Evolutionary conservation across 2,888 invertebrate genomes (phyloP).

Genomic region (Malacosoma neustria): DNA sequence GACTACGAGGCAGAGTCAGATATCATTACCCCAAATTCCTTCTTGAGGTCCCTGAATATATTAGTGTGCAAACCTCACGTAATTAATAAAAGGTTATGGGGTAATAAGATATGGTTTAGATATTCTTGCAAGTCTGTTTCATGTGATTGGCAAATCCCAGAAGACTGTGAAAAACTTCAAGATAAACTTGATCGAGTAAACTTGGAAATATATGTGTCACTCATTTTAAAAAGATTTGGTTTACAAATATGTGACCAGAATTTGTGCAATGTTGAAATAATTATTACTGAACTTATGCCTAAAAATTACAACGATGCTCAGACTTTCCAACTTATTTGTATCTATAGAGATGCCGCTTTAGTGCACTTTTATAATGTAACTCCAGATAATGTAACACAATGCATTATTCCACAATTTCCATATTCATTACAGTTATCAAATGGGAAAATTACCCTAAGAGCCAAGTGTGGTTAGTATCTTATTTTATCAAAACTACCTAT

Average conservation of each 20-base stretch:
- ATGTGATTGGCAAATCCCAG: constrained; percentile 15
- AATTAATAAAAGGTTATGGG: constrained; percentile 81
- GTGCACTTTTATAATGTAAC: constrained; percentile 66
- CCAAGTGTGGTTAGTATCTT: constrained; percentile 43
- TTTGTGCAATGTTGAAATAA: constrained; percentile 19
- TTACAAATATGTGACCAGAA: constrained; percentile 9
- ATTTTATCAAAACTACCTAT: too few species aligned
- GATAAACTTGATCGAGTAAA: constrained; percentile 14
- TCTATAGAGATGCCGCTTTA: constrained; percentile 43
- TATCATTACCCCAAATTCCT: constrained; percentile 32
- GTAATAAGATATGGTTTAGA: constrained; percentile 43
- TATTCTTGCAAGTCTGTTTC: constrained; percentile 13
- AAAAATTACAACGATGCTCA: constrained; percentile 39
- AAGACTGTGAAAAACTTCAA: constrained; percentile 14
- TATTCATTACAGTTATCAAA: constrained; percentile 56
- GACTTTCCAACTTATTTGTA: constrained; percentile 44
- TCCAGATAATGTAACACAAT: constrained; percentile 34
- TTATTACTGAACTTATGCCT: constrained; percentile 48
- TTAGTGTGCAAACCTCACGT: constrained; percentile 81
- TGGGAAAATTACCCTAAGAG: constrained; percentile 45
- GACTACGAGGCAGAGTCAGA: background rate
- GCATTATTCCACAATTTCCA: constrained; percentile 61
- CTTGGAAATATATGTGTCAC: constrained; percentile 12
- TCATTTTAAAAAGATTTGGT: constrained; percentile 15
- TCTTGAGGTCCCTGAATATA: constrained; percentile 78